These are phyloP conservation scores for Liodrosophila aerea DNA, from an alignment of 2,888 invertebrate genomes.

Conservation along the genomic window DNA sequence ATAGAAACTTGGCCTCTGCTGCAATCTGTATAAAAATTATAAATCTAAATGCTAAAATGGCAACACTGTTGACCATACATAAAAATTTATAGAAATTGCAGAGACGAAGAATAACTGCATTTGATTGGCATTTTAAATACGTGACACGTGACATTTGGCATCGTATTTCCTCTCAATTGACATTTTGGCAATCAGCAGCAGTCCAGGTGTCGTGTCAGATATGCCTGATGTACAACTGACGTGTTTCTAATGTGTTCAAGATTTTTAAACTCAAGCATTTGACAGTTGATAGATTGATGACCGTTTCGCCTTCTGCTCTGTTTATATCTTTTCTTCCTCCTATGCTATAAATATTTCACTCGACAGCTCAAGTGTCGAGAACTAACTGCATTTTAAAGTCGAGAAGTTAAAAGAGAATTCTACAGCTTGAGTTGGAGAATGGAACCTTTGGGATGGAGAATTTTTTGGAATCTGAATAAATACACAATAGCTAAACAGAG, in stretches of 20 bases:
- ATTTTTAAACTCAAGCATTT: conserved; percentile 44
- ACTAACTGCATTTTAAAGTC: background rate
- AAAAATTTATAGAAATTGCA: background rate
- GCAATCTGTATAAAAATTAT: too few relatives aligned
- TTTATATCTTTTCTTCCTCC: conserved; percentile 2
- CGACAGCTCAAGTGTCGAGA: background rate
- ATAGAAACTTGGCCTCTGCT: too few relatives aligned
- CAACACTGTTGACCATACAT: too few relatives aligned
- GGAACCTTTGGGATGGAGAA: too few relatives aligned
- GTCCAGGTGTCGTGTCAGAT: conserved; percentile 17
- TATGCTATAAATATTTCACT: background rate
- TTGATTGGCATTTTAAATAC: conserved; percentile 54
- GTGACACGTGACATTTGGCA: conserved; percentile 27
- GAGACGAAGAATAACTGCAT: conserved; percentile 4
- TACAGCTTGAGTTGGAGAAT: too few relatives aligned
- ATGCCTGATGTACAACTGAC: conserved; percentile 12
- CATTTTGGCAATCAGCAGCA: conserved; percentile 41
- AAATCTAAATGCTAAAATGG: too few relatives aligned
- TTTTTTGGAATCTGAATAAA: too few relatives aligned
- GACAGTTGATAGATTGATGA: conserved; percentile 67
- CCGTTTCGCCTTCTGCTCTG: conserved; percentile 12
- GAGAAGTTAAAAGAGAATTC: background rate
- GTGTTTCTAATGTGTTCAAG: conserved; percentile 43
- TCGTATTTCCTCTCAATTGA: conserved; percentile 5
- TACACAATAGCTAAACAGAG: too few relatives aligned